Percentiles rank a stretch among this genome's conserved stretches.
These are phyloP conservation scores for Meteorus sp. DNA, from an alignment of 1,140 invertebrate genomes.

Conservation along the genomic window DNA sequence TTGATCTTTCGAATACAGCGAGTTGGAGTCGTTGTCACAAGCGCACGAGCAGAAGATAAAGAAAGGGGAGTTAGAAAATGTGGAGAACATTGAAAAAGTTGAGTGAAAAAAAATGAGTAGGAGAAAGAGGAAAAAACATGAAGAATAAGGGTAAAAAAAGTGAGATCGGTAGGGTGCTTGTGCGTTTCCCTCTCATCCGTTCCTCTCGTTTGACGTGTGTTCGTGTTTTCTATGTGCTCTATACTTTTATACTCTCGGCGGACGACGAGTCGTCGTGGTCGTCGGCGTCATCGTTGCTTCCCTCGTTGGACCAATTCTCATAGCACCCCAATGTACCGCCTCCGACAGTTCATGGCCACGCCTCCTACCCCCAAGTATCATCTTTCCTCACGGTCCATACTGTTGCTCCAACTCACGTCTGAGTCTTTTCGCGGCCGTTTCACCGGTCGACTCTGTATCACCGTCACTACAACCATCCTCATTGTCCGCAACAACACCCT, in stretches of 20 bases:
- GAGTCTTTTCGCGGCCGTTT: slow-evolving; percentile 61
- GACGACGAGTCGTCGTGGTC: too few relatives aligned
- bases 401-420: slow-evolving; percentile 61
- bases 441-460: slow-evolving; percentile 54
- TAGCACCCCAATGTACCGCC: slow-evolving; percentile 33
- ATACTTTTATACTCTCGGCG: slow-evolving; percentile 12
- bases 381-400: slow-evolving; percentile 50
- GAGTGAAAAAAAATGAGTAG: too few relatives aligned
- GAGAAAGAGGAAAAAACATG: background rate
- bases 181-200: slow-evolving; percentile 17
- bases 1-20: too few relatives aligned
- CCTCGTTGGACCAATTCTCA: slow-evolving; percentile 16
- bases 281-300: too few relatives aligned
- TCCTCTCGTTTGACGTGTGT: slow-evolving; percentile 4
- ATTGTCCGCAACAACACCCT: slow-evolving; percentile 68
- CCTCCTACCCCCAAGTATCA: slow-evolving; percentile 33
- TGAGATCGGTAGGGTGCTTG: background rate
- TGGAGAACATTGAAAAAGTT: too few relatives aligned
- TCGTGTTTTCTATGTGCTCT: slow-evolving; percentile 10
- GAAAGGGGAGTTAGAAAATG: too few relatives aligned
- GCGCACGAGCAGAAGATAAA: too few relatives aligned
- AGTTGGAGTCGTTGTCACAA: too few relatives aligned
- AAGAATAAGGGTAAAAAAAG: slow-evolving; percentile 8
- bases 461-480: slow-evolving; percentile 72
- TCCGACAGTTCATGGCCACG: slow-evolving; percentile 42